These are phyloP conservation scores for Heliopora coerulea DNA, from an alignment of 92 coral and sea anemone genomes.

Conservation along the genomic window DNA sequence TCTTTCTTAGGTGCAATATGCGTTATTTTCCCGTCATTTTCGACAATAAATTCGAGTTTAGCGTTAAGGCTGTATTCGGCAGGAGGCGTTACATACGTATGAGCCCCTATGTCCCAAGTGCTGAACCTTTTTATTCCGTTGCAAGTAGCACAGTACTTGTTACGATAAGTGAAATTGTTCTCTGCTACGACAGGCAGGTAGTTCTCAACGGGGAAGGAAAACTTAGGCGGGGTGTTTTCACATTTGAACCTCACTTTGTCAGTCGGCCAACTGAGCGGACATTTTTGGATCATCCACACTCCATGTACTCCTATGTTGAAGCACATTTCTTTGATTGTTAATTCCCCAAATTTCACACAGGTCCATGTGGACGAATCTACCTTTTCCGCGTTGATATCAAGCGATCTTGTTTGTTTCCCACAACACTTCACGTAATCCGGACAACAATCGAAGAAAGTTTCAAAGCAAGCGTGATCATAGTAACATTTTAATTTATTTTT, in stretches of 20 bases:
- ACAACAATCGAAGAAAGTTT: conserved; percentile 19
- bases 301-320: background rate
- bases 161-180: background rate
- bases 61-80: background rate
- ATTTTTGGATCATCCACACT: conserved; percentile 24
- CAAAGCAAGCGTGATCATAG: conserved; percentile 15
- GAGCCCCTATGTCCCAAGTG: background rate
- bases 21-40: background rate
- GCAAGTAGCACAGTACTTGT: conserved; percentile 23
- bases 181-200: background rate
- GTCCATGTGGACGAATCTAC: background rate
- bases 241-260: conserved; percentile 3
- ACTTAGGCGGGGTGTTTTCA: background rate
- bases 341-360: background rate
- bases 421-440: conserved; percentile 16
- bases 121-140: background rate
- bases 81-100: background rate
- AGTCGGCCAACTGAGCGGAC: background rate
- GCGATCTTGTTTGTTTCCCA: background rate
- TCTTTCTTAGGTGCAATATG: conserved; percentile 3
- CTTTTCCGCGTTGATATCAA: background rate
- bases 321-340: too few relatives aligned
- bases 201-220: conserved; percentile 21
- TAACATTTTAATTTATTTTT: background rate
- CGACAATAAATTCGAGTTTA: background rate